phyloP scores from a whole-genome alignment of 35 echinoderm and acorn worm species.

The Hemicentrotus pulcherrimus region DNA sequence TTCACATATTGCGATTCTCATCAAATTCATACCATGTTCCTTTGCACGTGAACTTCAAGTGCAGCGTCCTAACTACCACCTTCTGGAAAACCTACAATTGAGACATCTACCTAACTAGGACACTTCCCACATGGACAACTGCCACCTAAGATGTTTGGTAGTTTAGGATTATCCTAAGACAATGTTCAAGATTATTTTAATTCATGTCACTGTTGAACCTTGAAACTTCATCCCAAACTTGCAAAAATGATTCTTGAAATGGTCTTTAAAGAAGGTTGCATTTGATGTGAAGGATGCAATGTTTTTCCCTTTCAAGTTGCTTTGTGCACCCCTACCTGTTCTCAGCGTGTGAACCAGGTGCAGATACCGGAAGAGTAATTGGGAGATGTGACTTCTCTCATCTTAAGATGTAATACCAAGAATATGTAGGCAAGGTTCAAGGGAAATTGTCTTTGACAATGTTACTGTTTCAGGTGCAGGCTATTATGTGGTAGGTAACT shows the following conservation, averaged over 20 bases:
- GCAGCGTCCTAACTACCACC: background rate
- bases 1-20: conserved; percentile 11
- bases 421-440: background rate
- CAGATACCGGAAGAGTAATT: background rate
- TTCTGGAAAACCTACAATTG: no score
- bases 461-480: conserved; percentile 29
- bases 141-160: no score
- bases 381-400: conserved; percentile 2
- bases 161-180: no score
- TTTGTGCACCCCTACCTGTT: background rate
- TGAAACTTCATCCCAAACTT: background rate
- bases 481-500: conserved; percentile 19
- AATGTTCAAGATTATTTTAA: no score
- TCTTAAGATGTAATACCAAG: conserved; percentile 1
- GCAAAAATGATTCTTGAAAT: background rate
- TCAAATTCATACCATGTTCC: background rate
- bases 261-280: background rate
- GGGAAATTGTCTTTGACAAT: conserved; percentile 19
- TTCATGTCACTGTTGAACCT: no score
- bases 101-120: no score
- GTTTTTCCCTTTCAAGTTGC: background rate
- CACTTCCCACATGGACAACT: no score
- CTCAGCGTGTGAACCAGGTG: conserved; percentile 28
- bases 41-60: background rate
- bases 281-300: background rate